Percentiles rank a stretch among this genome's conserved stretches.
phyloP scores from a whole-genome alignment of 2,797 vertebrate genomes.

The Epinephelus coioides region DNA sequence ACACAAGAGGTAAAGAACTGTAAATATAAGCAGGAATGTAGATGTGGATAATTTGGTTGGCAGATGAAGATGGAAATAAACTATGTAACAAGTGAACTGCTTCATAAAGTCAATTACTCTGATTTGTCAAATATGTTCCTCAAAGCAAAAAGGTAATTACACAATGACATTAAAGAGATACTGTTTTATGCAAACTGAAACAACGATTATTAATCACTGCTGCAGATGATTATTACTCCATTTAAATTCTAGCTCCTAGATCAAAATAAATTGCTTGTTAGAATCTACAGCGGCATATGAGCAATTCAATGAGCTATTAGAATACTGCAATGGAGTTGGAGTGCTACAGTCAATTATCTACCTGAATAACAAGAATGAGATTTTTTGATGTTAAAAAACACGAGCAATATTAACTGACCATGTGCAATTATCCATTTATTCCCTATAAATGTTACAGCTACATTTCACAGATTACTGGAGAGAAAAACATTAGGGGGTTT shows the following conservation, averaged over 20 bases:
- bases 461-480: constrained; percentile 27
- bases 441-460: background rate
- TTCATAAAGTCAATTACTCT: constrained; percentile 29
- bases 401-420: constrained; percentile 5
- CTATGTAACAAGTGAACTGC: background rate
- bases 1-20: background rate
- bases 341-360: constrained; percentile 26
- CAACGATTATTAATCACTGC: constrained; percentile 50
- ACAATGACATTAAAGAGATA: constrained; percentile 27
- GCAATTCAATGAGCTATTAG: constrained; percentile 47
- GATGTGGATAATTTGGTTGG: constrained; percentile 19
- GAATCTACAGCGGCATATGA: constrained; percentile 45
- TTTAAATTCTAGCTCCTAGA: constrained; percentile 52
- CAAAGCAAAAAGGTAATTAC: constrained; percentile 32
- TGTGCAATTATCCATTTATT: constrained; percentile 9
- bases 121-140: constrained; percentile 30
- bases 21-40: background rate
- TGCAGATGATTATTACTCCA: constrained; percentile 14
- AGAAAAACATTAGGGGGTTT: constrained; percentile 12
- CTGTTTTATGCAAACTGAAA: constrained; percentile 32
- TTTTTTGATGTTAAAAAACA: constrained; percentile 1
- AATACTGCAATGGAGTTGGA: background rate
- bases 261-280: constrained; percentile 60
- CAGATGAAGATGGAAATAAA: constrained; percentile 24
- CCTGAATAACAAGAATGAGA: constrained; percentile 30